Evolutionary conservation across 2,113 vertebrate genomes (phyloP), one percentile per base, ranked within the genome.

Genomic region (Dolichallabes microphthalmus): DNA sequence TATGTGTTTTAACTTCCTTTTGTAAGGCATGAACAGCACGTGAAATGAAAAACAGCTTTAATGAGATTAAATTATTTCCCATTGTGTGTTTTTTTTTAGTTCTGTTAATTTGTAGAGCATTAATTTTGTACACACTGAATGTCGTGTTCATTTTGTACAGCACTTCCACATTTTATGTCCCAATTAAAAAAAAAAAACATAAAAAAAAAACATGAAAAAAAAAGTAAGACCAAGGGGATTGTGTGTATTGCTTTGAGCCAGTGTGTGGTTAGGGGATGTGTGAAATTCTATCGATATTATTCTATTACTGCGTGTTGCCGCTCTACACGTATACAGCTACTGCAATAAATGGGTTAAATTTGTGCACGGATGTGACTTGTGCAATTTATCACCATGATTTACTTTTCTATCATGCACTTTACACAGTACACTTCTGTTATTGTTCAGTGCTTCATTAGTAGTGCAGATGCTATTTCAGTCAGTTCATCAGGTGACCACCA

Each of bases 321-420:
- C 96, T 98, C 96, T 98, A 97, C 96, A 97, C 95, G 96, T 97
- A 98, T 95, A 95, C 94, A 95, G 97, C 97, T 98, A 96, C 95
- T 98, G 97, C 97, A 99, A 99, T 99, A 99, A 99, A 98, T 97
- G 96, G 98, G 98, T 97, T 96, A 94, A 97, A 96, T 96, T 96
- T 90, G 91, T 92, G 89, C 92, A 93, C 92, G 93, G 92, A 92
- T 95, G 93, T 92, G 93, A 89, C 94, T 92, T 94, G 92, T 94
- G 90, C 92, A 74, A 35, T 86, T 66, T 55, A 68, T 79, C 57
- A 20, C 8, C 25, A 35, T 74, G 2, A 75, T 61, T 73, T 30
- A 20, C 25, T 39, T 45, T 75, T 52, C 6, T 45, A 45, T 45
- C 45, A 8, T 45, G 45, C 45, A 3, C n/a, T 20, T 30, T 15